Conservation (phyloP, 2,797 vertebrate genomes). For the Poliocrania exsul region DNA sequence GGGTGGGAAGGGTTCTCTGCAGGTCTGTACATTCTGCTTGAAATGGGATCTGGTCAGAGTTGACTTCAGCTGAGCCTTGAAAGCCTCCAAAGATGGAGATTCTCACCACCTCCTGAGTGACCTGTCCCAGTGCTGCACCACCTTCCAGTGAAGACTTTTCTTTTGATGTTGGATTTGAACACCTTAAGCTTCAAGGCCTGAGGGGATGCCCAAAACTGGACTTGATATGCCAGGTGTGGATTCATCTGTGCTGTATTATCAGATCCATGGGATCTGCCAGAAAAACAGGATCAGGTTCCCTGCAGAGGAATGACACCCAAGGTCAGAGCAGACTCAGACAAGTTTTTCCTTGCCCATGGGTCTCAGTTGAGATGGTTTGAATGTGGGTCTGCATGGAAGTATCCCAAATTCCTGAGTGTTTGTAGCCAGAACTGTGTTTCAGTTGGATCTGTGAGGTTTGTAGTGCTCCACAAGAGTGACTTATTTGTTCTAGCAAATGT, state of each 20-base stretch:
- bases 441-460: conserved; percentile 13
- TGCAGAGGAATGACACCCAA: background rate
- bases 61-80: background rate
- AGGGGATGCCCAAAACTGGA: background rate
- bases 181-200: background rate
- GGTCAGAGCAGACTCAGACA: background rate
- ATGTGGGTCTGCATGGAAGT: background rate
- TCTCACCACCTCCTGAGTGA: background rate
- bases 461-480: background rate
- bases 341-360: background rate
- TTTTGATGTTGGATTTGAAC: background rate
- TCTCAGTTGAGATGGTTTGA: conserved; percentile 4
- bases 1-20: background rate
- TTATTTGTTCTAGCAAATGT: conserved; percentile 35
- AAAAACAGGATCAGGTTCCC: background rate
- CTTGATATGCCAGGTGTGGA: rapidly evolving
- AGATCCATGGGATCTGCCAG: background rate
- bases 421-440: conserved; percentile 20
- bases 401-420: background rate
- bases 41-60: background rate
- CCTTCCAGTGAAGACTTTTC: background rate
- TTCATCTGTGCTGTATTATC: background rate
- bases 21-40: background rate
- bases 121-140: background rate
- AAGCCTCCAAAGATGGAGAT: background rate